Percentiles rank a stretch among this genome's conserved stretches.
Conservation (phyloP, 2,888 invertebrate genomes). For the Lithophane leautieri region DNA sequence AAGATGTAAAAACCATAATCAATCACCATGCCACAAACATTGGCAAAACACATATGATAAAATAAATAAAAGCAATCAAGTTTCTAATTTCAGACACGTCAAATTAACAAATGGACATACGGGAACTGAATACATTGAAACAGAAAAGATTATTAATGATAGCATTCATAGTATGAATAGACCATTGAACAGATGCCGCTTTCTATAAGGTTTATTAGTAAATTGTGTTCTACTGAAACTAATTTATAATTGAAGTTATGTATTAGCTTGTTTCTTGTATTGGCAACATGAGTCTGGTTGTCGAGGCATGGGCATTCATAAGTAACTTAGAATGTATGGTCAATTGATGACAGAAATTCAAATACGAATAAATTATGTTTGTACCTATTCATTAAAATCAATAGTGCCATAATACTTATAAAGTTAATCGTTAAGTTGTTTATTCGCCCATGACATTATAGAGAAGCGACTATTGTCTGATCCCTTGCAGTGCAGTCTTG, state of each 20-base stretch:
- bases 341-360: slow-evolving; percentile 44
- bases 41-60: slow-evolving; percentile 48
- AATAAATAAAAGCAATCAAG: slow-evolving; percentile 65
- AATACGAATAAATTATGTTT: slow-evolving; percentile 37
- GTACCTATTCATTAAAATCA: slow-evolving; percentile 39
- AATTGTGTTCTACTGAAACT: slow-evolving; percentile 72
- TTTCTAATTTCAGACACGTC: slow-evolving; percentile 69
- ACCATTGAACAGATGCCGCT: slow-evolving; percentile 71
- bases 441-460: slow-evolving; percentile 3
- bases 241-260: slow-evolving; percentile 70
- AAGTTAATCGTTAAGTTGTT: slow-evolving; percentile 5
- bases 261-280: slow-evolving; percentile 62
- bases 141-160: slow-evolving; percentile 77
- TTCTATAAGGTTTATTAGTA: slow-evolving; percentile 74
- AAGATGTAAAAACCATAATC: slow-evolving; percentile 22
- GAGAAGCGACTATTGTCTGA: background rate
- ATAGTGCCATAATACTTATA: slow-evolving; percentile 7
- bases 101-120: slow-evolving; percentile 70
- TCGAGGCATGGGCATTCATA: slow-evolving; percentile 61
- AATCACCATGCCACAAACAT: slow-evolving; percentile 36
- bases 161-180: slow-evolving; percentile 75
- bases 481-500: background rate
- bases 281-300: slow-evolving; percentile 56
- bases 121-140: slow-evolving; percentile 71
- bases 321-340: slow-evolving; percentile 58